Base-by-base conservation (phyloP, 2,797 vertebrate genomes). In the Monodelphis domestica region DNA sequence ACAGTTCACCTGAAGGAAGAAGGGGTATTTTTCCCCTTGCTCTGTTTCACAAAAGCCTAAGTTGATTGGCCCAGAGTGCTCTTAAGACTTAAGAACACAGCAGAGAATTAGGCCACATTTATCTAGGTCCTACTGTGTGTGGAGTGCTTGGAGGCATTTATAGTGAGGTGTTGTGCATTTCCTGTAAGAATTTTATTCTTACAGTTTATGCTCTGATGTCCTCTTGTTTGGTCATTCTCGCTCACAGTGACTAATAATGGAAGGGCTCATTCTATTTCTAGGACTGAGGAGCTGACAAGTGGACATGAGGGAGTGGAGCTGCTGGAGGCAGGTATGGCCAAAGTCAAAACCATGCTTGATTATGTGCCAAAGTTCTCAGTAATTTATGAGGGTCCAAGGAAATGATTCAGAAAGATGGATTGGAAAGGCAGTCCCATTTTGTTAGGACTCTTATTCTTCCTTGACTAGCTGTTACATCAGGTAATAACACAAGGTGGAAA, bases 401-500 rank as follows among this genome's bases (percentile, higher is more conserved):
- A 54, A 4, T 9, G 6, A 15, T 55, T 30, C 91, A 24, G 51
- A 78, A 91, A 90, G 54, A 88, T 12, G 5, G 87, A 87, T 11
- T 4, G 15, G 26, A 17, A 88, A 91, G 29, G 26, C 30, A 54
- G 38, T n/a, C 91, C 56, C 53, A 3, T 87, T 93, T 90, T n/a
- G 1, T 0, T 29, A 3, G 38, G 24, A 17, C 54, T 12, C 30
- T 94, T 54, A 84, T 51, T 93, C 78, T 89, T 94, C 45, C 56
- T 59, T 0, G 11, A 90, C 52, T 94, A 70, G 3, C 50, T 95
- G 28, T 55, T 92, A 88, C 28, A 70, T 88, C 78, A 91, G 28
- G 53, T 70, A 90, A 33, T 92, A 94, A 94, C 9, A 14, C 30
- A 63, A 92, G 94, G 38, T 87, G 56, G 11, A 33, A 92, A 94